phyloP scores from a whole-genome alignment of 1,140 invertebrate species.

The Eumaeus atala region DNA sequence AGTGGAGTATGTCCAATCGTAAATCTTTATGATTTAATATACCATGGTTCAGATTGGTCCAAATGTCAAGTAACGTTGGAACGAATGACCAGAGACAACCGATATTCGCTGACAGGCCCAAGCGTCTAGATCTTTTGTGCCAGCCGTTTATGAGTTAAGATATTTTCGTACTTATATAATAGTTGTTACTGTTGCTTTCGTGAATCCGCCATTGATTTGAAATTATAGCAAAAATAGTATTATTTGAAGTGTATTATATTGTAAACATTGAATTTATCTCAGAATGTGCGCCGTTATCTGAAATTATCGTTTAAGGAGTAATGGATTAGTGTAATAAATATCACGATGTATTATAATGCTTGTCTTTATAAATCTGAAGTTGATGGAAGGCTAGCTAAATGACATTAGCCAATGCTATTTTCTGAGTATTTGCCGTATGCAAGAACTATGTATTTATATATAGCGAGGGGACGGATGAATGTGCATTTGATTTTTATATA shows the following conservation, averaged over 20 bases:
- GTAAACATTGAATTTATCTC: slow-evolving; percentile 51
- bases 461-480: slow-evolving; percentile 58
- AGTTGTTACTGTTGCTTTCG: slow-evolving; percentile 60
- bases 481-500: slow-evolving; percentile 70
- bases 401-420: slow-evolving; percentile 71
- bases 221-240: slow-evolving; percentile 71
- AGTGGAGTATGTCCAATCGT: too few species aligned
- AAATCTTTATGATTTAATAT: too few species aligned
- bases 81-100: too few species aligned
- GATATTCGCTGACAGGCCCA: slow-evolving; percentile 22
- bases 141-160: slow-evolving; percentile 64
- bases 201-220: slow-evolving; percentile 56
- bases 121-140: slow-evolving; percentile 69
- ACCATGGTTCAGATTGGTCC: background rate
- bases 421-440: slow-evolving; percentile 65
- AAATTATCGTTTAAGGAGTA: slow-evolving; percentile 34
- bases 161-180: slow-evolving; percentile 67
- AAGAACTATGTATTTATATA: slow-evolving; percentile 67
- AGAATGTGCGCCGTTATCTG: slow-evolving; percentile 22
- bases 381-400: slow-evolving; percentile 66
- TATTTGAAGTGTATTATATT: slow-evolving; percentile 58
- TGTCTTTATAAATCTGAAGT: slow-evolving; percentile 53
- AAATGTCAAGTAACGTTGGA: background rate
- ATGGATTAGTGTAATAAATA: slow-evolving; percentile 41
- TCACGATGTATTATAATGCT: slow-evolving; percentile 60